These are phyloP conservation scores for Gonioctena quinquepunctata DNA, from an alignment of 1,140 invertebrate genomes.

Conservation along the genomic window DNA sequence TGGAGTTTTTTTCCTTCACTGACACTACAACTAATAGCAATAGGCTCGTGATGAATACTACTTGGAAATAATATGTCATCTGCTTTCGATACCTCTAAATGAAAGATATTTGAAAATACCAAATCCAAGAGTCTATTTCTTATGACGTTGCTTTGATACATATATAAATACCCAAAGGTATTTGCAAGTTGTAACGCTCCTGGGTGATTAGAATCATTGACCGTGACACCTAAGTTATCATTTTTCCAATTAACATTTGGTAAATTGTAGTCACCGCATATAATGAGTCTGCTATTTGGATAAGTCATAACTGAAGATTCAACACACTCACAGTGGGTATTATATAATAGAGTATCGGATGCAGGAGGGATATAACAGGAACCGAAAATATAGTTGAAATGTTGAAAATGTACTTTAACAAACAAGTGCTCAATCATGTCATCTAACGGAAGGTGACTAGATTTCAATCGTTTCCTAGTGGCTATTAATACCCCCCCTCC, in stretches of 20 bases:
- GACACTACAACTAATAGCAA: background rate
- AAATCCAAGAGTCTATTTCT: slow-evolving; percentile 1
- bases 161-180: background rate
- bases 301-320: background rate
- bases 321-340: slow-evolving; percentile 5
- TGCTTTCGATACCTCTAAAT: slow-evolving; percentile 1
- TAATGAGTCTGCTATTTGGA: slow-evolving; percentile 3
- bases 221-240: background rate
- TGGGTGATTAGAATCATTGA: background rate
- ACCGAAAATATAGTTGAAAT: slow-evolving; percentile 1
- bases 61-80: background rate
- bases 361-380: too few relatives aligned
- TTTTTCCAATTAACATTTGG: background rate
- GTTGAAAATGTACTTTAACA: background rate
- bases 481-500: background rate
- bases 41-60: background rate
- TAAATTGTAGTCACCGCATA: background rate
- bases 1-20: background rate
- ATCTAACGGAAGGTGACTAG: background rate
- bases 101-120: background rate
- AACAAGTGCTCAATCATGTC: slow-evolving; percentile 1
- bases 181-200: background rate
- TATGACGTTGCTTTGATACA: background rate
- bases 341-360: slow-evolving; percentile 1
- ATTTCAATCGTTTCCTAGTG: background rate